These are phyloP conservation scores for Idaea biselata DNA, from an alignment of 2,888 invertebrate species.

Conservation along the genomic window DNA sequence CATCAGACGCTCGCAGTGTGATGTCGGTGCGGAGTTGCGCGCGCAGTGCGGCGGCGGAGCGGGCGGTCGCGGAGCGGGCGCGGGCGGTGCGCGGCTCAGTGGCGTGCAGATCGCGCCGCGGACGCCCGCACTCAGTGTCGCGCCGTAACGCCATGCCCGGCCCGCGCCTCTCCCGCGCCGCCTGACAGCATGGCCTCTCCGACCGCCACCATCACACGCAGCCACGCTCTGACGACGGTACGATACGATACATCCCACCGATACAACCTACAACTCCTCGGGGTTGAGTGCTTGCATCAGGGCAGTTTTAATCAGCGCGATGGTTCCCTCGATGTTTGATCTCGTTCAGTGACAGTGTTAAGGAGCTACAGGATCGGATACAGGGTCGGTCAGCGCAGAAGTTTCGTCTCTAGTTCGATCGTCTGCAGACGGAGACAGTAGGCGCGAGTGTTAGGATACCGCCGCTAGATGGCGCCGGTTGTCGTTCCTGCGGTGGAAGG, in stretches of 20 bases:
- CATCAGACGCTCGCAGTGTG: constrained; percentile 17
- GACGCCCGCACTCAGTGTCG: constrained; percentile 80
- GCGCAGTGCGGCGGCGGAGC: constrained; percentile 53
- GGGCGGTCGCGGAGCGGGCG: constrained; percentile 43
- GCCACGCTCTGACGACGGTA: constrained; percentile 81
- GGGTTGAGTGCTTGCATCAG: too few relatives aligned
- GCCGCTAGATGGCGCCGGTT: constrained; percentile 75
- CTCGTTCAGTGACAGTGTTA: constrained; percentile 67
- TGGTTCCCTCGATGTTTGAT: constrained; percentile 31
- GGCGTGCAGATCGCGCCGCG: constrained; percentile 79
- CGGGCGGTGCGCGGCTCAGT: constrained; percentile 73
- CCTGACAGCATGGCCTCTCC: constrained; percentile 79
- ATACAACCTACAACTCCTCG: too few relatives aligned
- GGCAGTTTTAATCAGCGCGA: too few relatives aligned
- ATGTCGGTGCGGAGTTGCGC: constrained; percentile 15
- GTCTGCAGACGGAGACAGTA: constrained; percentile 74
- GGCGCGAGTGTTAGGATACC: constrained; percentile 72
- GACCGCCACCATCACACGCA: constrained; percentile 80
- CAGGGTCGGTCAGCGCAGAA: constrained; percentile 60
- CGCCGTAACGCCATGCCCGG: constrained; percentile 79
- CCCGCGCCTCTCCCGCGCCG: constrained; percentile 78
- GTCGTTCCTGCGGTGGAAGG: constrained; percentile 76
- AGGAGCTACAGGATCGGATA: constrained; percentile 42
- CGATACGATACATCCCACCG: constrained; percentile 27
- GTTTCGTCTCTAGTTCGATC: constrained; percentile 75